A percentile compares a stretch with the other conserved stretches of the same genome.
Conservation (phyloP, 2,888 invertebrate genomes). For the Hydriomena furcata region DNA sequence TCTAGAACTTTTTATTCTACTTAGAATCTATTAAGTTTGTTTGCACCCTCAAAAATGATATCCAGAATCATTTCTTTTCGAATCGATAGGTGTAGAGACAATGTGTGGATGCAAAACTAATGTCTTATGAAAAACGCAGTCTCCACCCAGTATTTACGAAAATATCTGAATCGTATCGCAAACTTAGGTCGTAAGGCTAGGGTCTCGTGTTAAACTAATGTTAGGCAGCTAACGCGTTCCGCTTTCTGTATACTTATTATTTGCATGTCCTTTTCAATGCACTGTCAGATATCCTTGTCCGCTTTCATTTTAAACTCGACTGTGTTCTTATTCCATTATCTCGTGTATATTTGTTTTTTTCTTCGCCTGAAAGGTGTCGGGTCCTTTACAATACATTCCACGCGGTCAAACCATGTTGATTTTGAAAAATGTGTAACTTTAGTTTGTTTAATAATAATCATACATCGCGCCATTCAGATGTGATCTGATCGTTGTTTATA, state of each 20-base stretch:
- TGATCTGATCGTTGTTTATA: slow-evolving; percentile 70
- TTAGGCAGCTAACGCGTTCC: slow-evolving; percentile 74
- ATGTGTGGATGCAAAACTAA: not conserved
- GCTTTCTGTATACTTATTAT: slow-evolving; percentile 58
- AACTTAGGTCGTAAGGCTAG: slow-evolving; percentile 73
- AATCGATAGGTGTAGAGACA: slow-evolving; percentile 17
- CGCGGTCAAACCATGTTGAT: slow-evolving; percentile 78
- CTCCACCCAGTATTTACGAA: slow-evolving; percentile 16
- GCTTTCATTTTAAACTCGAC: slow-evolving; percentile 25
- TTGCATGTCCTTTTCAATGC: slow-evolving; percentile 30
- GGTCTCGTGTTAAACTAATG: slow-evolving; percentile 78
- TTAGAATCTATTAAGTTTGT: slow-evolving; percentile 34
- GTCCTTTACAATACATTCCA: slow-evolving; percentile 79
- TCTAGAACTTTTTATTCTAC: slow-evolving; percentile 28
- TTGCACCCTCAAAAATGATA: slow-evolving; percentile 32
- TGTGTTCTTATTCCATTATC: slow-evolving; percentile 44
- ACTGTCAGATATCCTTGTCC: slow-evolving; percentile 50
- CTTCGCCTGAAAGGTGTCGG: slow-evolving; percentile 81
- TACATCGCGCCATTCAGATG: slow-evolving; percentile 59
- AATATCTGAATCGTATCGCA: slow-evolving; percentile 58
- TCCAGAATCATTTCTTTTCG: slow-evolving; percentile 23
- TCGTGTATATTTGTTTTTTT: slow-evolving; percentile 61
- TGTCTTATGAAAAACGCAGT: slow-evolving; percentile 6
- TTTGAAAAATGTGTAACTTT: slow-evolving; percentile 43
- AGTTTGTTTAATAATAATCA: slow-evolving; percentile 29